Base-by-base conservation (phyloP, 2,888 invertebrate species). In the Oeneis ivallda region DNA sequence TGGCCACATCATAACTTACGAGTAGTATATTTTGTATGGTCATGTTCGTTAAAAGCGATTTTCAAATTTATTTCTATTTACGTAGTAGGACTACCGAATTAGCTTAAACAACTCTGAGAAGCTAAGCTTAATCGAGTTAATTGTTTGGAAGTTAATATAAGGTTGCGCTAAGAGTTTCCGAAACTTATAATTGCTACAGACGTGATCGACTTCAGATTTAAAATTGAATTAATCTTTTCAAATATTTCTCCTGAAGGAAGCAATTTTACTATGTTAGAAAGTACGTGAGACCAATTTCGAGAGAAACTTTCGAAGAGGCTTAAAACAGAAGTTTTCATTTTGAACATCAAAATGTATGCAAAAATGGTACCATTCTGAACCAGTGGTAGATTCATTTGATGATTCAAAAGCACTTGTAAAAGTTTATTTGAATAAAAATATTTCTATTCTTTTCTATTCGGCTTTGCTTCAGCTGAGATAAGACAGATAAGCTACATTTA, bases 181-280 rank as follows among this genome's bases (percentile, higher is more conserved):
- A n/a, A 58, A 58, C 50, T 64, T 58, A 64, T 64, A 58, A 58
- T 64, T 50, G 49, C 50, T 52, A 58, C 64, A 64, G 58, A 64
- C 56, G 58, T 58, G 58, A 58, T 49, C 37, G 59, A 15, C 49
- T 49, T 49, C 47, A 34, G 37, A 34, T 47, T 26, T 5, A 59
- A n/a, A n/a, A 58, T 49, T 59, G 13, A 49, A 49, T 37, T 59
- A 49, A 59, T 15, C 47, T 37, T 58, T 58, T 58, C 15, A 45
- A 43, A 19, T 56, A 56, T 41, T 56, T 41, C 57, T 47, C 10
- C 10, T 10, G 9, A 58, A 26, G 9, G 2, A n/a, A 43, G 32
- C 45, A 5, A 26, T 26, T 43, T 45, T 13, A 17, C 10, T 39
- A 11, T 10, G 52, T 52, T 11, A 52, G 52, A n/a, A 52, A 5